phyloP scores from a whole-genome alignment of 2,888 invertebrate genomes.

The Macaria liturata region DNA sequence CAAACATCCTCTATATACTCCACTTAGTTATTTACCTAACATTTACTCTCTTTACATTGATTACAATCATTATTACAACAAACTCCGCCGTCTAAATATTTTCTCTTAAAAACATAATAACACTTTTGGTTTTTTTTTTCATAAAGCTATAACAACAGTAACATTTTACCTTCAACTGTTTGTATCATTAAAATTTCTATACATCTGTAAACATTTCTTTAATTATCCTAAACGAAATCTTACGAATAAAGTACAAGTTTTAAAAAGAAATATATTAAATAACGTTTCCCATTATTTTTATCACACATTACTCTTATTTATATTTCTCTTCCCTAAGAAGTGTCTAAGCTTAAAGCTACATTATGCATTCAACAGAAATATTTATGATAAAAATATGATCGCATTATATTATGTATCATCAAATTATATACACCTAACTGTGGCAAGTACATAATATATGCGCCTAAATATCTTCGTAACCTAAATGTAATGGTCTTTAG shows the following conservation, averaged over 20 bases:
- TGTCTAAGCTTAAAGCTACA: conserved; percentile 67
- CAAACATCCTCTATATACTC: conserved; percentile 14
- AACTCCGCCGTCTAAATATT: conserved; percentile 42
- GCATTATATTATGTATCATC: conserved; percentile 36
- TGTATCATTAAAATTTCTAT: conserved; percentile 61
- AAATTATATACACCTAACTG: conserved; percentile 50
- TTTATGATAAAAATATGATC: conserved; percentile 66
- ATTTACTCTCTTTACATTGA: conserved; percentile 36
- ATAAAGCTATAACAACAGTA: conserved; percentile 82
- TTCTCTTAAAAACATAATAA: conserved; percentile 78
- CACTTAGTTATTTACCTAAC: conserved; percentile 23
- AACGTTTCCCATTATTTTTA: conserved; percentile 45
- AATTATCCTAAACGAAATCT: conserved; percentile 39
- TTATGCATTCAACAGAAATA: conserved; percentile 72
- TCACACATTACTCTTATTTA: conserved; percentile 47
- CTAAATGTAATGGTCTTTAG: conserved; percentile 31
- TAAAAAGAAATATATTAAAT: conserved; percentile 62
- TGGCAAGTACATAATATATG: conserved; percentile 59
- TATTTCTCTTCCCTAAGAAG: conserved; percentile 30
- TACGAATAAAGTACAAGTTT: conserved; percentile 57
- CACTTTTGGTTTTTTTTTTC: conserved; percentile 75
- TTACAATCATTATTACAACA: conserved; percentile 33
- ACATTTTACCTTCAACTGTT: conserved; percentile 66
- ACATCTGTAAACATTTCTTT: conserved; percentile 49
- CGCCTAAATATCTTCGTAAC: conserved; percentile 41